Evolutionary conservation across 2,797 vertebrate genomes (phyloP).

Genomic region (Schizopygopsis pylzovi): DNA sequence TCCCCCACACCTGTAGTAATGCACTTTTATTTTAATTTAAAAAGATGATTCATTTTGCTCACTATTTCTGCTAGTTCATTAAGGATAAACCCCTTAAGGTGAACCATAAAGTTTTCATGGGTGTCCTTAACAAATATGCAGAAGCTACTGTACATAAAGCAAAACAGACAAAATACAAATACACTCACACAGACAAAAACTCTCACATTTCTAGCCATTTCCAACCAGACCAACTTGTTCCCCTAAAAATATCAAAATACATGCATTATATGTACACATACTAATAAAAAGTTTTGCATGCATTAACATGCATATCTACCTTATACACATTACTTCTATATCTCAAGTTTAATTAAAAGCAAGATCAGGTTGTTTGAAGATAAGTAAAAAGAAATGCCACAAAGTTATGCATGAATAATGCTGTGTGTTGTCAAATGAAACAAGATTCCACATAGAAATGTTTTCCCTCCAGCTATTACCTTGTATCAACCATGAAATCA

Average conservation of each 20-base stretch:
- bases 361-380: background rate
- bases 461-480: background rate
- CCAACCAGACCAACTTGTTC: background rate
- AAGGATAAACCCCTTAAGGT: background rate
- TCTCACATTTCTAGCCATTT: background rate
- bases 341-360: background rate
- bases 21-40: background rate
- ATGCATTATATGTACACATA: background rate
- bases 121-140: too few relatives aligned
- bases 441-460: background rate
- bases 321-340: background rate
- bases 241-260: background rate
- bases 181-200: background rate
- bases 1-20: background rate
- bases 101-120: too few relatives aligned
- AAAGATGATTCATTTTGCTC: background rate
- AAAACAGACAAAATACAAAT: background rate
- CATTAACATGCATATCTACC: background rate
- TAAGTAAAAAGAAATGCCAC: background rate
- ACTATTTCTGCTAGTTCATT: background rate
- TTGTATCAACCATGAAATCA: background rate
- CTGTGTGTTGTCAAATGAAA: background rate
- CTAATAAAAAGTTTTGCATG: background rate
- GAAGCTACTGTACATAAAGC: background rate
- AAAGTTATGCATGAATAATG: background rate